phyloP scores from a whole-genome alignment of 2,888 invertebrate genomes.

The Ornithoptera alexandrae region DNA sequence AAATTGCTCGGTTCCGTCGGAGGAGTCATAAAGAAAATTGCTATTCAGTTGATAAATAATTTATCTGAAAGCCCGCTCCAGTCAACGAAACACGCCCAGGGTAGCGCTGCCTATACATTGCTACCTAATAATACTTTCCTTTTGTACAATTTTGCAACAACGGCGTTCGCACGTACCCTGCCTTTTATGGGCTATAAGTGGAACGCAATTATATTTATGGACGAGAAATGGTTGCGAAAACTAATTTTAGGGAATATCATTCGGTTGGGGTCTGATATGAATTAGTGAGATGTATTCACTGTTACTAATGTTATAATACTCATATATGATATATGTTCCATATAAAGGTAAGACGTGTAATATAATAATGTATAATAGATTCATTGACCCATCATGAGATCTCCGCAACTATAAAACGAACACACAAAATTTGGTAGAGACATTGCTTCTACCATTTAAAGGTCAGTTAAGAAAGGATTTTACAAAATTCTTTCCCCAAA shows the following conservation, averaged over 20 bases:
- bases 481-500: too few relatives aligned
- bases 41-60: constrained; percentile 81
- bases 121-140: constrained; percentile 78
- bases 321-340: not conserved
- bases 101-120: constrained; percentile 62
- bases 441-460: too few relatives aligned
- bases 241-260: constrained; percentile 73
- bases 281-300: constrained; percentile 30
- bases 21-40: constrained; percentile 81
- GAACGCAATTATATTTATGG: constrained; percentile 80
- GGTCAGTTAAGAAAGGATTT: too few relatives aligned
- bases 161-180: constrained; percentile 78
- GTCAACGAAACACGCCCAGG: constrained; percentile 75
- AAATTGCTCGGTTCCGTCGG: constrained; percentile 79
- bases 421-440: too few relatives aligned
- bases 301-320: not conserved
- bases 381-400: too few relatives aligned
- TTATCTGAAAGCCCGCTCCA: constrained; percentile 79
- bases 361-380: too few relatives aligned
- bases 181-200: constrained; percentile 80
- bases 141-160: constrained; percentile 80
- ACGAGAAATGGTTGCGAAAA: constrained; percentile 72
- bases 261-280: constrained; percentile 47
- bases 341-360: too few relatives aligned
- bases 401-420: too few relatives aligned